Evolutionary conservation across 2,888 invertebrate genomes (phyloP).

Genomic region (Nomada flava): DNA sequence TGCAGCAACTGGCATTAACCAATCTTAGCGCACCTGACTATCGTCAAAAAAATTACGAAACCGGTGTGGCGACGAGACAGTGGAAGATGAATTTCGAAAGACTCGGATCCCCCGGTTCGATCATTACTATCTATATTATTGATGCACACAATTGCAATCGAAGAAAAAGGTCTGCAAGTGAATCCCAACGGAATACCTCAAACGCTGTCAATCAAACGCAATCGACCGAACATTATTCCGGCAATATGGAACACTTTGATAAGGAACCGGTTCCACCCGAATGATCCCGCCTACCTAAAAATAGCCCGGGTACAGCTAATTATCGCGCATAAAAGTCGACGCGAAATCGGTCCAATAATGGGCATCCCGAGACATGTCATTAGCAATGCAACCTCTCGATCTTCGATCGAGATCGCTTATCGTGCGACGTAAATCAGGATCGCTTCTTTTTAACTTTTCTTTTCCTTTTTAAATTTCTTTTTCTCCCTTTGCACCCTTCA

Average conservation of each 20-base stretch:
- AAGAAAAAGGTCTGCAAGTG: not conserved
- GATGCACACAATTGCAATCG: too few relatives aligned
- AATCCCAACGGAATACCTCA: not conserved
- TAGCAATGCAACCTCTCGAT: slow-evolving; percentile 55
- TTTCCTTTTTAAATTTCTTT: not conserved
- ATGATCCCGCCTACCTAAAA: slow-evolving; percentile 1
- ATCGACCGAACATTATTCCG: not conserved
- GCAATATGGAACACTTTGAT: not conserved
- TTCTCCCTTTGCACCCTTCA: not conserved
- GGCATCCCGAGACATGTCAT: slow-evolving; percentile 39
- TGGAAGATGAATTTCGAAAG: not conserved
- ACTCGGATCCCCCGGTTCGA: not conserved
- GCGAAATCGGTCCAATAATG: slow-evolving; percentile 23
- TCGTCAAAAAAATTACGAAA: slow-evolving; percentile 19
- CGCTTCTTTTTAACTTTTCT: not conserved
- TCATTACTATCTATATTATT: too few relatives aligned
- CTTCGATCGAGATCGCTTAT: slow-evolving; percentile 50
- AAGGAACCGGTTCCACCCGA: not conserved
- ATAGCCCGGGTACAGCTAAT: slow-evolving; percentile 3
- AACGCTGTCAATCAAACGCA: not conserved
- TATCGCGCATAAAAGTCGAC: slow-evolving; percentile 8
- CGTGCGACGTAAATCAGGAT: slow-evolving; percentile 47
- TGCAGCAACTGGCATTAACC: slow-evolving; percentile 30
- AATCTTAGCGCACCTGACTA: slow-evolving; percentile 14
- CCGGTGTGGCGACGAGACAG: not conserved